phyloP scores from a whole-genome alignment of 35 echinoderm and acorn worm genomes.

The Strongylocentrotus purpuratus region DNA sequence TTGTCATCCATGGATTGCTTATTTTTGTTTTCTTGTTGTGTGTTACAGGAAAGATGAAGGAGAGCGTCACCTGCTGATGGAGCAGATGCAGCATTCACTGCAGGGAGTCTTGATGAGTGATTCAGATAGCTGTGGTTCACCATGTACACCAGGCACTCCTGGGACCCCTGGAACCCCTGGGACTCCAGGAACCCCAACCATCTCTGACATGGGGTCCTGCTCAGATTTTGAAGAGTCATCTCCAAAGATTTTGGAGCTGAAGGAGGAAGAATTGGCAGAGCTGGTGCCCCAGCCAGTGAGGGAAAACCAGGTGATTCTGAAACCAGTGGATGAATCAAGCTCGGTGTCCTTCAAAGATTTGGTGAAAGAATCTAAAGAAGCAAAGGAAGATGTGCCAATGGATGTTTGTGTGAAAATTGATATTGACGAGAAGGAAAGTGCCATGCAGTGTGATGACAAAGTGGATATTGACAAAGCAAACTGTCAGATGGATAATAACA shows the following conservation, averaged over 20 bases:
- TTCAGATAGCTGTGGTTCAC: constrained; percentile 27
- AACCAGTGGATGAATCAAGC: constrained; percentile 59
- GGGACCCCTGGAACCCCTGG: neutral
- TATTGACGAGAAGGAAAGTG: constrained; percentile 1
- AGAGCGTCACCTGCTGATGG: constrained; percentile 77
- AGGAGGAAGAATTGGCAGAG: constrained; percentile 56
- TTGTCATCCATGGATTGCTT: neutral
- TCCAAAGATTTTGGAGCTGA: constrained; percentile 42
- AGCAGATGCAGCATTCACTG: constrained; percentile 69
- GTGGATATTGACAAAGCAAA: neutral
- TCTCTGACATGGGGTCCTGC: constrained; percentile 42
- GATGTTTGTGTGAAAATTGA: neutral
- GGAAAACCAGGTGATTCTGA: constrained; percentile 70
- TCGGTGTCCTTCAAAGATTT: constrained; percentile 54
- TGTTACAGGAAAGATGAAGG: constrained; percentile 95
- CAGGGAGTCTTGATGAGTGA: constrained; percentile 44
- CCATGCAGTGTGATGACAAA: neutral
- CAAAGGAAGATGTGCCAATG: constrained; percentile 15
- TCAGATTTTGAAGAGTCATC: constrained; percentile 40
- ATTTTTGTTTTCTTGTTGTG: neutral
- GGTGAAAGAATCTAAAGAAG: constrained; percentile 14
- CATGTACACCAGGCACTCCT: constrained; percentile 18
- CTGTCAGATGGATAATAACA: neutral
- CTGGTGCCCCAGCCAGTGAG: constrained; percentile 75
- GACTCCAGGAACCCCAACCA: constrained; percentile 15